Percentiles rank a stretch among this genome's conserved stretches.
These are phyloP conservation scores for Cyprinella venusta DNA, from an alignment of 2,797 vertebrate species.

Conservation along the genomic window DNA sequence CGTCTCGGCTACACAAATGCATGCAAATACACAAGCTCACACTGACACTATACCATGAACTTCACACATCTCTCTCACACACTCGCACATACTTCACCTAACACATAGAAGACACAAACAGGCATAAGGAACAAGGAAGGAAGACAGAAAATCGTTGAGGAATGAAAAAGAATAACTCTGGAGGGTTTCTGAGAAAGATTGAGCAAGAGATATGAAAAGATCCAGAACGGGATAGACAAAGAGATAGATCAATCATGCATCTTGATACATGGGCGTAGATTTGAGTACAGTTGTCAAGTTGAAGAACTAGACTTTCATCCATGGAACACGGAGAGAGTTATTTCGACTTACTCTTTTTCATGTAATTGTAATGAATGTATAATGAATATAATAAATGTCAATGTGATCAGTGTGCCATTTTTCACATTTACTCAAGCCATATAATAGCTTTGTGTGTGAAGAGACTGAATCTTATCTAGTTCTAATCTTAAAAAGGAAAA, in stretches of 20 bases:
- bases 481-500: neutral
- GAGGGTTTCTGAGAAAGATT: neutral
- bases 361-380: neutral
- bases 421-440: neutral
- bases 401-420: neutral
- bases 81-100: conserved; percentile 35
- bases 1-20: conserved; percentile 41
- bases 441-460: no score
- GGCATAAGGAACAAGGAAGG: conserved; percentile 15
- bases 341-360: neutral
- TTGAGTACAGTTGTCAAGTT: neutral
- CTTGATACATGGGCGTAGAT: conserved; percentile 15
- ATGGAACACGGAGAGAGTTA: neutral
- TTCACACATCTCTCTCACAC: conserved; percentile 9
- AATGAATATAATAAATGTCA: neutral
- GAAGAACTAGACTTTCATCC: neutral
- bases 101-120: conserved; percentile 34
- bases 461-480: no score
- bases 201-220: conserved; percentile 61
- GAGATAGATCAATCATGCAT: conserved; percentile 17
- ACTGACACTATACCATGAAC: conserved; percentile 1
- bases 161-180: conserved; percentile 13
- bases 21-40: conserved; percentile 51
- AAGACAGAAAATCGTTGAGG: neutral
- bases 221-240: conserved; percentile 26